Evolutionary conservation across 2,113 vertebrate genomes (phyloP).

Genomic region (Felis chaus): DNA sequence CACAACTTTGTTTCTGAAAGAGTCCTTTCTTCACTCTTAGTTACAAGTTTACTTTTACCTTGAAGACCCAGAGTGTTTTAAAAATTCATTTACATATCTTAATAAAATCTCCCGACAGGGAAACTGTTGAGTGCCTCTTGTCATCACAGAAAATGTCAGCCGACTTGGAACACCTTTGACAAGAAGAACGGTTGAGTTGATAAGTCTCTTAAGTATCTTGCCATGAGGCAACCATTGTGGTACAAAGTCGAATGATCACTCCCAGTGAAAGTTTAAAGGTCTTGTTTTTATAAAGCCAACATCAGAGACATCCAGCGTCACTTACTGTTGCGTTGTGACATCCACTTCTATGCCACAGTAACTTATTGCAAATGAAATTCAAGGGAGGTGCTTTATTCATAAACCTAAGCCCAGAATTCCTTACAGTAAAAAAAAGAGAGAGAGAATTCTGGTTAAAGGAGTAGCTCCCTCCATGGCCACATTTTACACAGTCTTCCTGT

Average conservation of each 20-base stretch:
- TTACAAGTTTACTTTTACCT: not conserved
- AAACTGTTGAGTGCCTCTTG: not conserved
- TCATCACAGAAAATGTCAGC: not conserved
- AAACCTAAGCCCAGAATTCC: not conserved
- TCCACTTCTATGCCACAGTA: not conserved
- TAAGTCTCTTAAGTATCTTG: not conserved
- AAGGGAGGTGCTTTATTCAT: not conserved
- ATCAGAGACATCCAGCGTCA: not conserved
- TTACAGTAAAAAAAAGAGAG: not conserved
- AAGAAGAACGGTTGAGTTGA: not conserved
- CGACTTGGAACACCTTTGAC: not conserved
- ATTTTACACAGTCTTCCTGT: not conserved
- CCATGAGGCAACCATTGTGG: not conserved
- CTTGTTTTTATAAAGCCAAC: not conserved
- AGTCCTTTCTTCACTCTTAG: not conserved
- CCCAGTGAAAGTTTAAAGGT: not conserved
- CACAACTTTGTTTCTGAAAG: not conserved
- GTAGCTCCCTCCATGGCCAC: not conserved
- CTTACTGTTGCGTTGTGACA: not conserved
- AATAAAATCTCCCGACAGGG: not conserved
- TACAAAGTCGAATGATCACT: not conserved
- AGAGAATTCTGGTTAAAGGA: not conserved
- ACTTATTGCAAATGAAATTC: not conserved
- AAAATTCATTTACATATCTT: not conserved
- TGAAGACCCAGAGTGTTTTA: not conserved